A percentile compares a stretch with the other conserved stretches of the same genome.
Evolutionary conservation across 2,888 invertebrate species (phyloP).

Genomic region (Opisthograptis luteolata): DNA sequence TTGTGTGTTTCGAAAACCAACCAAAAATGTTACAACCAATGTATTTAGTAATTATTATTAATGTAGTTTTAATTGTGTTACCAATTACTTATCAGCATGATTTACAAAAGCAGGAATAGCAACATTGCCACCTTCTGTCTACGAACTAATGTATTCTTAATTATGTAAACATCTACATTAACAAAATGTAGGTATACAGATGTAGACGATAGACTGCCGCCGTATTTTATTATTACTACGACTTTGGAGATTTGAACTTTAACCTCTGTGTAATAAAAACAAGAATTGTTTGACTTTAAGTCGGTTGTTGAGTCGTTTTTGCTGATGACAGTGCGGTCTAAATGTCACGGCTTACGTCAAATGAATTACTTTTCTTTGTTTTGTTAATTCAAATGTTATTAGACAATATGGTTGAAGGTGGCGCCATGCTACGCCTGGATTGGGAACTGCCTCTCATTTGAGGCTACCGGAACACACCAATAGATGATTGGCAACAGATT

Average conservation of each 20-base stretch:
- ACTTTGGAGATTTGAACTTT: slow-evolving; percentile 10
- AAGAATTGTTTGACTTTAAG: not conserved
- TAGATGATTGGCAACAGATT: too few relatives aligned
- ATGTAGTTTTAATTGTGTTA: slow-evolving; percentile 1
- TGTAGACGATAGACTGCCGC: not conserved
- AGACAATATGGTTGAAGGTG: too few relatives aligned
- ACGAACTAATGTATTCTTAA: slow-evolving; percentile 5
- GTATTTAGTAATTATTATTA: not conserved
- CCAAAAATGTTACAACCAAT: not conserved
- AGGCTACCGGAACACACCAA: too few relatives aligned
- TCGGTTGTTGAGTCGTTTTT: not conserved
- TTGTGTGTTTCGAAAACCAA: not conserved
- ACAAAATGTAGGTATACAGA: not conserved
- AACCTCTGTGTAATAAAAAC: not conserved
- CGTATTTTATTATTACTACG: not conserved
- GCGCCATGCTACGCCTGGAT: too few relatives aligned
- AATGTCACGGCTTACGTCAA: not conserved
- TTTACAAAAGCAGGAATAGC: slow-evolving; percentile 4
- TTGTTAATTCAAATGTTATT: too few relatives aligned
- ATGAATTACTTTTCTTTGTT: not conserved
- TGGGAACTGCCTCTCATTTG: too few relatives aligned
- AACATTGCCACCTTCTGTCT: not conserved
- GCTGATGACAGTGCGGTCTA: not conserved
- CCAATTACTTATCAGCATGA: slow-evolving; percentile 3
- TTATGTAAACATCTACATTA: slow-evolving; percentile 12